Conservation (phyloP, 2,113 vertebrate genomes). For the human region DNA sequence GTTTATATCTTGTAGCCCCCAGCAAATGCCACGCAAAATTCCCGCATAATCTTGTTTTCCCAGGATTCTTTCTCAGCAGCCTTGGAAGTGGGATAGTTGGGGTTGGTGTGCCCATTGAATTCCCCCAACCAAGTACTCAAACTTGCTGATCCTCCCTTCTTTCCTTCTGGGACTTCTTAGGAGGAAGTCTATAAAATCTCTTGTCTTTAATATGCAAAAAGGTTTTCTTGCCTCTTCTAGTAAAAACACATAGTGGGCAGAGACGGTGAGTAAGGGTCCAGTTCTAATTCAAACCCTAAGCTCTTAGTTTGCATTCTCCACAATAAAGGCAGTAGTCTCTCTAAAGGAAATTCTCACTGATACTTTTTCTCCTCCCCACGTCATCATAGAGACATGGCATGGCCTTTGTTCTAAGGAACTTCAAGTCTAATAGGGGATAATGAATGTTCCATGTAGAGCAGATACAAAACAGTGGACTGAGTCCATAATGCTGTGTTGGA, state of each 20-base stretch:
- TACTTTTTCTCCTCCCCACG: background rate
- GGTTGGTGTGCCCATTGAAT: background rate
- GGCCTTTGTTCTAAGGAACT: background rate
- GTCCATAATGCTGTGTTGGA: background rate
- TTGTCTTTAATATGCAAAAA: too few relatives aligned
- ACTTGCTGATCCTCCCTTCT: background rate
- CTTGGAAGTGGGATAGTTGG: rapidly evolving
- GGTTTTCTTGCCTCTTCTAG: background rate
- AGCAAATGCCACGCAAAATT: background rate
- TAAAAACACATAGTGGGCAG: background rate
- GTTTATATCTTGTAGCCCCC: background rate
- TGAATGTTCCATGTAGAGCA: background rate
- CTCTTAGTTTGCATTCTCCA: background rate
- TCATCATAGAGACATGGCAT: background rate
- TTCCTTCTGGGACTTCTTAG: background rate
- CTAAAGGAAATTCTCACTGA: background rate
- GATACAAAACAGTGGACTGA: background rate
- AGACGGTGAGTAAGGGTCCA: too few relatives aligned
- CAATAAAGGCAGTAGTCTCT: background rate
- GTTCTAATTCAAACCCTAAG: background rate
- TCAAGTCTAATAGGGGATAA: too few relatives aligned
- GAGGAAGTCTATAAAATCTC: background rate
- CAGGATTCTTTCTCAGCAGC: background rate
- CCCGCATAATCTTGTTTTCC: background rate
- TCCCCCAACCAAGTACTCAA: background rate